Conservation (phyloP, 2,113 vertebrate genomes). For the Corythoichthys intestinalis region DNA sequence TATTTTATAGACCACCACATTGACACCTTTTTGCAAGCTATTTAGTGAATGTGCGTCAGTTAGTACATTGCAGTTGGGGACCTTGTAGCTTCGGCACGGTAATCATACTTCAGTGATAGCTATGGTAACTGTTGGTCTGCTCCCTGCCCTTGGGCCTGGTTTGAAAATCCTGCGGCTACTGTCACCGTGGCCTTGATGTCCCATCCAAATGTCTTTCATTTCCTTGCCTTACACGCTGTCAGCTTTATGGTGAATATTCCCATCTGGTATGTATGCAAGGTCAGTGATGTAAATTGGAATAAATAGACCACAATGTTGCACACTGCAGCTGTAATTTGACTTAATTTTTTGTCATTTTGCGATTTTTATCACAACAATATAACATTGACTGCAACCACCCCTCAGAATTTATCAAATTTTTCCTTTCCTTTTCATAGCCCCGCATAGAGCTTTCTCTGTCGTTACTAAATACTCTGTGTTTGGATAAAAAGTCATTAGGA, state of each 20-base stretch:
- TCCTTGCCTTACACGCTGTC: background rate
- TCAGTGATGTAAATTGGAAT: background rate
- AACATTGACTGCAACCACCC: background rate
- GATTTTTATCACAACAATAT: background rate
- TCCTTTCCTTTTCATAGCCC: background rate
- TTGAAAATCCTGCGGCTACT: background rate
- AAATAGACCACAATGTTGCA: background rate
- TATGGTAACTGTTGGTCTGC: background rate
- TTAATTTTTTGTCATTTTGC: background rate
- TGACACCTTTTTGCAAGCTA: slow-evolving; percentile 7
- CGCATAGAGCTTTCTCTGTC: slow-evolving; percentile 19
- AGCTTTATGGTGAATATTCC: background rate
- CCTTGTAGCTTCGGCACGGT: slow-evolving; percentile 13
- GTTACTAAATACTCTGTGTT: slow-evolving; percentile 69
- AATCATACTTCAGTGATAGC: slow-evolving; percentile 1
- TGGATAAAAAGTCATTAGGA: slow-evolving; percentile 77
- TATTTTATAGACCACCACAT: slow-evolving; percentile 22
- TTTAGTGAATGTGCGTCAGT: slow-evolving; percentile 20
- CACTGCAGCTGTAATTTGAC: background rate
- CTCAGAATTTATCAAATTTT: background rate
- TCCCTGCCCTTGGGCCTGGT: background rate
- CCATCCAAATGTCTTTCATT: background rate
- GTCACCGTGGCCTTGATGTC: background rate
- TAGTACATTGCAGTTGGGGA: slow-evolving; percentile 32
- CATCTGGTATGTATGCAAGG: background rate